Evolutionary conservation across 2,113 vertebrate genomes (phyloP).

Genomic region (Brachyhypopomus gauderio): DNA sequence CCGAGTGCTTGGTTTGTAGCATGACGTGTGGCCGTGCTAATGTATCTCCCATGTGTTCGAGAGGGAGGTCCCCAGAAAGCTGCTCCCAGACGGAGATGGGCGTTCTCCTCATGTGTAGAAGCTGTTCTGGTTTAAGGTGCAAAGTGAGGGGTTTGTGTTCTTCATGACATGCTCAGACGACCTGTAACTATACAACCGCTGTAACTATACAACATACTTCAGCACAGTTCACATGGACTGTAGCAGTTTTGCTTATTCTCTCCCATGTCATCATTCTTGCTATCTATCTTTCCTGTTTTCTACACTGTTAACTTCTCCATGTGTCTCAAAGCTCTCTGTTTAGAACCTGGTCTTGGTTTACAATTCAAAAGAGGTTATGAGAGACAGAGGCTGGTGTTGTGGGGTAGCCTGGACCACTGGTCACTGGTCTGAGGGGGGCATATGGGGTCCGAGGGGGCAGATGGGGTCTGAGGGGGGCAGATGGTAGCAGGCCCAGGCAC

Average conservation of each 20-base stretch:
- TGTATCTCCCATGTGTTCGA: constrained; percentile 70
- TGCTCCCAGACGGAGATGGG: neutral
- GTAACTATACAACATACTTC: neutral
- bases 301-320: no score
- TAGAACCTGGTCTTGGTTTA: no score
- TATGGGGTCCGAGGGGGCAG: constrained; percentile 72
- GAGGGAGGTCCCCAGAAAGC: constrained; percentile 39
- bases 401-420: constrained; percentile 22
- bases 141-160: constrained; percentile 29
- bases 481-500: constrained; percentile 61
- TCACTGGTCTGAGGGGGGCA: constrained; percentile 66
- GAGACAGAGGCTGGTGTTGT: no score
- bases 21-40: constrained; percentile 71
- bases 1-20: constrained; percentile 43
- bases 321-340: no score
- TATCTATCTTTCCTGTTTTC: no score
- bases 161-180: constrained; percentile 14
- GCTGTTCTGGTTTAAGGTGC: neutral
- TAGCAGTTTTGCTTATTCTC: neutral
- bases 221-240: constrained; percentile 3
- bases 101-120: constrained; percentile 31
- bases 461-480: constrained; percentile 71
- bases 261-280: no score
- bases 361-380: no score
- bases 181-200: neutral